These are phyloP conservation scores for Brachionus calyciflorus DNA, from an alignment of 1,140 invertebrate species.

Conservation along the genomic window DNA sequence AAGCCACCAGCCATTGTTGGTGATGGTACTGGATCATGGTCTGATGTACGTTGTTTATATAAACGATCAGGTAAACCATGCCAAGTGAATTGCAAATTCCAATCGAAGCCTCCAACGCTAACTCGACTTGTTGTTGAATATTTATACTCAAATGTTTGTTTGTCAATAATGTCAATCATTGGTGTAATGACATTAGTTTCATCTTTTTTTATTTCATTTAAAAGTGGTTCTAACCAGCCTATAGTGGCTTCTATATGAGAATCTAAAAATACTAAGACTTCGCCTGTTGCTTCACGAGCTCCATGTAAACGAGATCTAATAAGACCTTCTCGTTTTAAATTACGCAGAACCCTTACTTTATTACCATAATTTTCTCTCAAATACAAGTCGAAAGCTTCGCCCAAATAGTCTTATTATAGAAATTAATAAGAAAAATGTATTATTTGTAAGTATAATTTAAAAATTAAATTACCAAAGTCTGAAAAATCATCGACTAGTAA, in stretches of 20 bases:
- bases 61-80: conserved; percentile 63
- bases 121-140: background rate
- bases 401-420: conserved; percentile 6
- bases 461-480: conserved; percentile 72
- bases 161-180: conserved; percentile 46
- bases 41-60: conserved; percentile 56
- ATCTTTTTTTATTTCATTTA: conserved; percentile 39
- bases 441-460: conserved; percentile 70
- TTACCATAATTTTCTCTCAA: conserved; percentile 36
- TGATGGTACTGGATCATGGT: conserved; percentile 51
- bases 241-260: conserved; percentile 78
- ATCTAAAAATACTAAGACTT: conserved; percentile 89
- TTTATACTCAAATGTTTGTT: conserved; percentile 40
- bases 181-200: conserved; percentile 9
- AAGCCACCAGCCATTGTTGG: conserved; percentile 51
- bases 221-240: conserved; percentile 46
- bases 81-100: conserved; percentile 68
- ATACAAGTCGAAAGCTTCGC: conserved; percentile 26
- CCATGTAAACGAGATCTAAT: conserved; percentile 85
- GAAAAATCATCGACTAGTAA: conserved; percentile 92
- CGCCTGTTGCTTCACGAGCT: conserved; percentile 74
- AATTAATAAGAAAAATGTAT: conserved; percentile 73
- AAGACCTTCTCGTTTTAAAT: conserved; percentile 75
- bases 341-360: conserved; percentile 56
- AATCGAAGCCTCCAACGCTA: conserved; percentile 62